phyloP scores from a whole-genome alignment of 2,113 vertebrate genomes.

The Sceloporus undulatus region DNA sequence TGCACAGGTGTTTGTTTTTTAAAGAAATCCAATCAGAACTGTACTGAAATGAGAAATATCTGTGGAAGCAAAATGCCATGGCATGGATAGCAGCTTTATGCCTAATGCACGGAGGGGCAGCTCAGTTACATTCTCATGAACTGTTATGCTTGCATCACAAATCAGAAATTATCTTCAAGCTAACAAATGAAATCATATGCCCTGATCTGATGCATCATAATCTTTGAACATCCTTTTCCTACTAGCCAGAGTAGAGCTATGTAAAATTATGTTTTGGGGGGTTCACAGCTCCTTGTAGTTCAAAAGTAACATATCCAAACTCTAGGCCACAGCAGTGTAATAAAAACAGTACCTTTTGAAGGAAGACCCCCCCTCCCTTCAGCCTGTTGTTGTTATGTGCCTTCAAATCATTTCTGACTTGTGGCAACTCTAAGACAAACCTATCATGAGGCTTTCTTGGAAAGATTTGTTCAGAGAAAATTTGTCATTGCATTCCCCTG shows the following conservation, averaged over 20 bases:
- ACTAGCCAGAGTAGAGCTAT: neutral
- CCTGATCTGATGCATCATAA: neutral
- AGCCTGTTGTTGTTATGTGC: no score
- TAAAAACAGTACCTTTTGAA: neutral
- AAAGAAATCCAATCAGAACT: constrained; percentile 27
- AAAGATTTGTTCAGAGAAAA: no score
- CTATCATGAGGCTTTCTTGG: no score
- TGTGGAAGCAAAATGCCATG: neutral
- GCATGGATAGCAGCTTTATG: neutral
- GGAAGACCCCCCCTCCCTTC: neutral
- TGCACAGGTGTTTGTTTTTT: neutral
- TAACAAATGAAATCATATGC: neutral
- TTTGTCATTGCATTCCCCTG: no score
- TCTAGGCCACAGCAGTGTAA: neutral
- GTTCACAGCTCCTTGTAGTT: neutral
- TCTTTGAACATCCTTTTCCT: neutral
- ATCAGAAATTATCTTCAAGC: neutral
- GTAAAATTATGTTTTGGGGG: neutral
- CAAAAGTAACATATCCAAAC: neutral
- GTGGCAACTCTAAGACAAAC: no score
- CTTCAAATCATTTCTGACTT: no score
- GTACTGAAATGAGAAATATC: constrained; percentile 1
- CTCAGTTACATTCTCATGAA: constrained; percentile 7
- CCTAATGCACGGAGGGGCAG: neutral
- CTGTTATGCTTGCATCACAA: neutral